These are phyloP conservation scores for Frieseomelitta varia DNA, from an alignment of 1,140 invertebrate genomes.

Conservation along the genomic window DNA sequence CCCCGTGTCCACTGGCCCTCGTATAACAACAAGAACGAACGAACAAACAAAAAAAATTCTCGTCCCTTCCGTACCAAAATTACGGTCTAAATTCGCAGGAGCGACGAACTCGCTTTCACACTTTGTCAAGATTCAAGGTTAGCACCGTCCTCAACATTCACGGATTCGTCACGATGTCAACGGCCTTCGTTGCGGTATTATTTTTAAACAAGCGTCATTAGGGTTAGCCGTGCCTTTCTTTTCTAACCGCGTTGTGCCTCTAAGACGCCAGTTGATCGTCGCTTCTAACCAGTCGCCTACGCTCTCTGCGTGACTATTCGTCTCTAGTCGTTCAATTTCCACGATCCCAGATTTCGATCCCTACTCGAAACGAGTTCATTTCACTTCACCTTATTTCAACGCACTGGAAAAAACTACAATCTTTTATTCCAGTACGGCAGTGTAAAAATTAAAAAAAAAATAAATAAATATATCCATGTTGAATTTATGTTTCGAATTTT, in stretches of 20 bases:
- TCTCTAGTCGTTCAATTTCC: neutral
- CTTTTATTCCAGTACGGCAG: too few species aligned
- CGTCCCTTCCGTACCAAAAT: neutral
- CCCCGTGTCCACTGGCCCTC: too few species aligned
- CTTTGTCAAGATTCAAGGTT: slow-evolving; percentile 60
- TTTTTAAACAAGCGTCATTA: slow-evolving; percentile 61
- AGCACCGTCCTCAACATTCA: slow-evolving; percentile 46
- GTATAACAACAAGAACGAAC: too few species aligned
- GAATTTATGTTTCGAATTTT: neutral
- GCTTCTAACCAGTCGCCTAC: neutral
- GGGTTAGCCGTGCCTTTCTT: slow-evolving; percentile 45
- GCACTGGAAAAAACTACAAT: too few species aligned
- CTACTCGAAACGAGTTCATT: neutral
- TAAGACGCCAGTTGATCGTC: neutral
- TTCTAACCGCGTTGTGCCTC: neutral
- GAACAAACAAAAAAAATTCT: slow-evolving; percentile 12
- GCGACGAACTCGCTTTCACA: slow-evolving; percentile 61
- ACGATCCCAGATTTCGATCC: neutral
- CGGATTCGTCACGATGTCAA: slow-evolving; percentile 61
- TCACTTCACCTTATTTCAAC: neutral
- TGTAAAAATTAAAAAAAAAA: too few species aligned
- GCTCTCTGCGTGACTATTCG: neutral
- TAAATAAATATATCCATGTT: neutral
- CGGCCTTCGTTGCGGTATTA: slow-evolving; percentile 53
- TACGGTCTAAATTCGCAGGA: slow-evolving; percentile 57